Percentiles rank a stretch among this genome's conserved stretches.
phyloP scores from a whole-genome alignment of 2,113 vertebrate species.

The Nibea coibor region DNA sequence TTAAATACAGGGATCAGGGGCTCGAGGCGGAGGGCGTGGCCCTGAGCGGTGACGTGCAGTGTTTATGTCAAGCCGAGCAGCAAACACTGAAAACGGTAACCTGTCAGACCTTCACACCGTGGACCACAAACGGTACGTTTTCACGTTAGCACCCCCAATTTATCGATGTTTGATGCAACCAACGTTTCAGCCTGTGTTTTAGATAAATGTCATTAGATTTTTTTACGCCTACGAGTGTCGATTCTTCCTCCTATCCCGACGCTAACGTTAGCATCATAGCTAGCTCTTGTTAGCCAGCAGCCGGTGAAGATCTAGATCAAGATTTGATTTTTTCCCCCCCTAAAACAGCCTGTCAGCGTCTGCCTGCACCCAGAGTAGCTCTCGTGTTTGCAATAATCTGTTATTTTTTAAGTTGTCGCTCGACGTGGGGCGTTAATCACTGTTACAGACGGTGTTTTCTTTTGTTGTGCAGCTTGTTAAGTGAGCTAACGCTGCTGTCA shows the following conservation, averaged over 20 bases:
- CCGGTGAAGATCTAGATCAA: conserved; percentile 11
- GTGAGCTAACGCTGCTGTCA: conserved; percentile 32
- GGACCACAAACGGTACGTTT: conserved; percentile 62
- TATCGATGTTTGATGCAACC: rapidly evolving
- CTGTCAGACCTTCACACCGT: conserved; percentile 48
- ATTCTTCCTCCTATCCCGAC: conserved; percentile 6
- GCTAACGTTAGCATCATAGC: conserved; percentile 56
- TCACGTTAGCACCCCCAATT: not conserved
- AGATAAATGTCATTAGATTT: conserved; percentile 36
- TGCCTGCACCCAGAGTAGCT: not conserved
- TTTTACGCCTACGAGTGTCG: not conserved
- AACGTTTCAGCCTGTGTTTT: not conserved
- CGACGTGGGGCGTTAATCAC: not conserved
- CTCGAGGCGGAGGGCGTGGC: conserved; percentile 53
- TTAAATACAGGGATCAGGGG: not conserved
- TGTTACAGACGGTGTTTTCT: not conserved
- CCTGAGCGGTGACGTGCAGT: conserved; percentile 61
- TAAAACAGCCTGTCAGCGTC: not conserved
- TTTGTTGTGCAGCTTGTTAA: conserved; percentile 9
- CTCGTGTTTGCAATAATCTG: not conserved
- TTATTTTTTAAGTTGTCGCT: not conserved
- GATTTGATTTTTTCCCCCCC: not conserved
- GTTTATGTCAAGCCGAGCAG: conserved; percentile 71
- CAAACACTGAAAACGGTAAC: conserved; percentile 8
- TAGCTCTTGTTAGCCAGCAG: conserved; percentile 36